A percentile compares a stretch with the other conserved stretches of the same genome.
These are phyloP conservation scores for Cryptus viduatorius DNA, from an alignment of 2,888 invertebrate genomes.

Conservation along the genomic window DNA sequence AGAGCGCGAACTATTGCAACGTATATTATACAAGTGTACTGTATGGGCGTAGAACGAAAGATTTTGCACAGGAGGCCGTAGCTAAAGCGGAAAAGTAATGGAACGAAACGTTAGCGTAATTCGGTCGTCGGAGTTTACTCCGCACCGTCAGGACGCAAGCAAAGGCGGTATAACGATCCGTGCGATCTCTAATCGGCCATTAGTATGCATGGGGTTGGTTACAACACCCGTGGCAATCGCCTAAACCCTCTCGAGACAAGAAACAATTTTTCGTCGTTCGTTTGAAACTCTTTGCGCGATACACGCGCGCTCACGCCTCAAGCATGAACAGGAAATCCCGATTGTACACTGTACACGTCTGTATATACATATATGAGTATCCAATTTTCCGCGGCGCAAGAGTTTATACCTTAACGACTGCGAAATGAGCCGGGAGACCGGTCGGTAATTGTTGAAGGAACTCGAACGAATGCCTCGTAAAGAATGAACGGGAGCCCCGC, in stretches of 20 bases:
- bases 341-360: constrained; percentile 7
- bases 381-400: constrained; percentile 65
- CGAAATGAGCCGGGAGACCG: constrained; percentile 66
- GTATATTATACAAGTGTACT: constrained; percentile 19
- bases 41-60: constrained; percentile 1
- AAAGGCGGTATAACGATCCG: constrained; percentile 45
- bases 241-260: constrained; percentile 40
- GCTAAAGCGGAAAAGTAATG: constrained; percentile 19
- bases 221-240: constrained; percentile 53
- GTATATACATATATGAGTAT: constrained; percentile 30
- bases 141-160: background rate
- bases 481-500: constrained; percentile 44
- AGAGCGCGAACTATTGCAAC: background rate
- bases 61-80: background rate
- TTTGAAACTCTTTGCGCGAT: constrained; percentile 9
- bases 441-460: constrained; percentile 69
- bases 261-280: constrained; percentile 32
- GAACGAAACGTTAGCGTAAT: constrained; percentile 27
- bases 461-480: constrained; percentile 64
- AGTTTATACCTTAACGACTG: constrained; percentile 70
- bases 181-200: constrained; percentile 57
- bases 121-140: constrained; percentile 10
- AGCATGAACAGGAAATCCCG: constrained; percentile 14
- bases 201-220: constrained; percentile 58
- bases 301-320: constrained; percentile 9